Conservation (phyloP, 2,113 vertebrate species). For the Oncorhynchus gorbuscha region DNA sequence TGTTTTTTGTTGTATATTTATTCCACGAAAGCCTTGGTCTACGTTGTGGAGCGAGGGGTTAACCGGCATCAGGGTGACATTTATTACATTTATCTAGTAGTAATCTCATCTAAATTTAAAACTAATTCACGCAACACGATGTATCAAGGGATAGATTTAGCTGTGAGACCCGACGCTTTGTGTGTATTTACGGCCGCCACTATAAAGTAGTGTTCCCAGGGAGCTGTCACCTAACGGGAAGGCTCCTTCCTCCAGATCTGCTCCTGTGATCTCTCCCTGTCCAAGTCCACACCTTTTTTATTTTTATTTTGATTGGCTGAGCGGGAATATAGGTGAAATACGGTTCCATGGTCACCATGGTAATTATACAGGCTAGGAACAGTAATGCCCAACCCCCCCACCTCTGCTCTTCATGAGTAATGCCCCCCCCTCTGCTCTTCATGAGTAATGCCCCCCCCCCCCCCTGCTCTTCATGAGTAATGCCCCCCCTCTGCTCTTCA, state of each 20-base stretch:
- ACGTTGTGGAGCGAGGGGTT: neutral
- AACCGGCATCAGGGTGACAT: neutral
- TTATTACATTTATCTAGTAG: constrained; percentile 48
- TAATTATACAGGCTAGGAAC: constrained; percentile 21
- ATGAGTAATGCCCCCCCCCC: no score
- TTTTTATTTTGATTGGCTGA: constrained; percentile 31
- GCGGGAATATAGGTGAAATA: constrained; percentile 45
- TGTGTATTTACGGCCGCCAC: constrained; percentile 65
- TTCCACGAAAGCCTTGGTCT: neutral
- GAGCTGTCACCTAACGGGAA: constrained; percentile 62
- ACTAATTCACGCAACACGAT: constrained; percentile 59
- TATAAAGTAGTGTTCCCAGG: constrained; percentile 58
- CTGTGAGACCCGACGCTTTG: constrained; percentile 57
- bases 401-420: no score
- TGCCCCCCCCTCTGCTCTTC: no score
- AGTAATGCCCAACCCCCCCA: neutral
- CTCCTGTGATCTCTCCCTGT: constrained; percentile 58
- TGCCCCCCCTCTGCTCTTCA: no score
- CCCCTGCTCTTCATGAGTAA: no score
- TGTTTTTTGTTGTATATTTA: neutral
- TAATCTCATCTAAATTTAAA: constrained; percentile 71
- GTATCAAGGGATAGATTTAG: constrained; percentile 63
- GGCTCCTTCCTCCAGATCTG: constrained; percentile 18
- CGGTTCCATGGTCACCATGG: neutral
- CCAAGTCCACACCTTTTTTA: constrained; percentile 19